phyloP scores from a whole-genome alignment of 2,797 vertebrate species.

The Silurus lanzhouensis region DNA sequence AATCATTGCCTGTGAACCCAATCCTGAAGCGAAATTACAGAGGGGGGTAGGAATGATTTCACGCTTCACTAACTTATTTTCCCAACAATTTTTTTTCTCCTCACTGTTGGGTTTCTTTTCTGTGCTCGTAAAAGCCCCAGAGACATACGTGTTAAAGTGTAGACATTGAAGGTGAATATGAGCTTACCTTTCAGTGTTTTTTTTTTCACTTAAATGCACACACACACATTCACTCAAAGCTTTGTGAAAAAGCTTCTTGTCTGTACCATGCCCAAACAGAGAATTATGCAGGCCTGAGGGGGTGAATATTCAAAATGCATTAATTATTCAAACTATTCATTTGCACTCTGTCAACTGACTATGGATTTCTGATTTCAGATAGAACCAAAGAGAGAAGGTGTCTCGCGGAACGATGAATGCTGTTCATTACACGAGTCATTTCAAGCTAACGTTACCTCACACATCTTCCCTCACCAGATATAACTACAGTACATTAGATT shows the following conservation, averaged over 20 bases:
- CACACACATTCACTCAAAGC: neutral
- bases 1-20: constrained; percentile 72
- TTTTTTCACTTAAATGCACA: constrained; percentile 40
- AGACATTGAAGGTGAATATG: constrained; percentile 48
- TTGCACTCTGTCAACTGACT: constrained; percentile 16
- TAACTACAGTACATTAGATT: neutral
- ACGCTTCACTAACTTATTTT: constrained; percentile 76
- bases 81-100: constrained; percentile 54
- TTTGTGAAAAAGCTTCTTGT: neutral
- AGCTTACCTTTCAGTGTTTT: constrained; percentile 37
- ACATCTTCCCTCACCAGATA: neutral
- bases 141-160: constrained; percentile 49
- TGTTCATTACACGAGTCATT: neutral
- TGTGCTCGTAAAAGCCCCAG: constrained; percentile 35
- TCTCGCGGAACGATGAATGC: neutral
- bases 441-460: neutral
- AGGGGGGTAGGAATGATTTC: constrained; percentile 79
- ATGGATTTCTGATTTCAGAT: constrained; percentile 29
- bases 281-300: constrained; percentile 39
- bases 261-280: neutral
- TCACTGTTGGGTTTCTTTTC: constrained; percentile 57
- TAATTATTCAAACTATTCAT: constrained; percentile 33
- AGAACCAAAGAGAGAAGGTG: neutral
- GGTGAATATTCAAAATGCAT: constrained; percentile 16
- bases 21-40: constrained; percentile 79